Evolutionary conservation across 2,797 vertebrate genomes (phyloP).

Genomic region (Anguilla pacifica): DNA sequence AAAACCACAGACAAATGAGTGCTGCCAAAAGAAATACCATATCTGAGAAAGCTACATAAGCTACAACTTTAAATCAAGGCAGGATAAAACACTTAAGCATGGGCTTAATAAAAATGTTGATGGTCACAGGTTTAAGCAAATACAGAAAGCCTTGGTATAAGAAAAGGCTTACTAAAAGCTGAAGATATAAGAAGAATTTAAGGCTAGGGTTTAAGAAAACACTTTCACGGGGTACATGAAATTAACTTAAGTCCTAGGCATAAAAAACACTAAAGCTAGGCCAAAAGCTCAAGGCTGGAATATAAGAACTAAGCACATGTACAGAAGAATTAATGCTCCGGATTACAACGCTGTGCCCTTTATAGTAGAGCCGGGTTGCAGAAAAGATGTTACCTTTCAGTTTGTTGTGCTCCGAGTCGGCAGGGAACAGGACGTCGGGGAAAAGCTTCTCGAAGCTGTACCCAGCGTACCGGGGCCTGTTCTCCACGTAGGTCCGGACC

Average conservation of each 20-base stretch:
- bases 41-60: background rate
- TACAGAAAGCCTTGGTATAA: background rate
- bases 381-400: constrained; percentile 84
- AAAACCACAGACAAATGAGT: background rate
- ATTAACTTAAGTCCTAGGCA: background rate
- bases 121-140: background rate
- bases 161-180: background rate
- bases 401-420: constrained; percentile 97
- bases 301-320: background rate
- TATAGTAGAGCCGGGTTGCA: background rate
- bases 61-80: background rate
- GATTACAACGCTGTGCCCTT: background rate
- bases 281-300: background rate
- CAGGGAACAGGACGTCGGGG: constrained; percentile 94
- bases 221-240: background rate
- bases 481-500: constrained; percentile 96
- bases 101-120: background rate
- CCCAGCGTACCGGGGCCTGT: constrained; percentile 94
- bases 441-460: constrained; percentile 99
- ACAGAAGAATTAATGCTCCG: background rate
- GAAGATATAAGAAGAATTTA: background rate
- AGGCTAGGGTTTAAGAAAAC: background rate
- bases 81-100: background rate
- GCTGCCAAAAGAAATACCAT: background rate
- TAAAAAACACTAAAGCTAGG: background rate